These are phyloP conservation scores for Eupithecia tripunctaria DNA, from an alignment of 2,888 invertebrate genomes.

Conservation along the genomic window DNA sequence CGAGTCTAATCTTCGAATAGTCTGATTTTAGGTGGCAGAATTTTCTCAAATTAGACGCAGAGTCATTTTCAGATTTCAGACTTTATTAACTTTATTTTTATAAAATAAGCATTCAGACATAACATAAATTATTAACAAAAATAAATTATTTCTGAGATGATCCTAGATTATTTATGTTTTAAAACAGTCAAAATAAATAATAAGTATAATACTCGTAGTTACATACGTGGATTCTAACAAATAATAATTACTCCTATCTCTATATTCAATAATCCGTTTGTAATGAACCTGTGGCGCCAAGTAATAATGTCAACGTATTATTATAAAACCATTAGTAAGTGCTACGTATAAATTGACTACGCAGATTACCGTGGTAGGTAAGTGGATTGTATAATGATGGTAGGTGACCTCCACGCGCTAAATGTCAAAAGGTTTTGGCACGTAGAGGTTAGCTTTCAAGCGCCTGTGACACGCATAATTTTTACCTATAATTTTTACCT, in stretches of 20 bases:
- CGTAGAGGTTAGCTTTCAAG: constrained; percentile 10
- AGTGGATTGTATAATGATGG: constrained; percentile 9
- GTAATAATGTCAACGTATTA: constrained; percentile 7
- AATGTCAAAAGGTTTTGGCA: constrained; percentile 7
- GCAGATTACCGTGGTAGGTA: neutral
- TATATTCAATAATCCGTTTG: neutral
- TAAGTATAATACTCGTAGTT: neutral
- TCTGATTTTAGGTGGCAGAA: too few species aligned
- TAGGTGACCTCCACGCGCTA: neutral
- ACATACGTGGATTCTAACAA: neutral
- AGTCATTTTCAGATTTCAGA: too few species aligned
- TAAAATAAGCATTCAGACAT: too few species aligned
- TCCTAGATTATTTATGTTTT: neutral
- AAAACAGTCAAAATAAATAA: neutral
- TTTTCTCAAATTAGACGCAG: too few species aligned
- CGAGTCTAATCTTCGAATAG: too few species aligned
- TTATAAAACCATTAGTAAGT: constrained; percentile 11
- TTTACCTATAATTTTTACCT: neutral
- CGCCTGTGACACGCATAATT: constrained; percentile 4
- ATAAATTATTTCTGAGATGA: too few species aligned
- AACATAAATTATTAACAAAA: too few species aligned
- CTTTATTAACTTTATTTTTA: too few species aligned
- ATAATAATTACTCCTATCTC: neutral
- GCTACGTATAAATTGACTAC: constrained; percentile 2
- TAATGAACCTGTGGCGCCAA: constrained; percentile 1